These are phyloP conservation scores for Mycteria americana DNA, from an alignment of 2,797 vertebrate genomes.

Conservation along the genomic window DNA sequence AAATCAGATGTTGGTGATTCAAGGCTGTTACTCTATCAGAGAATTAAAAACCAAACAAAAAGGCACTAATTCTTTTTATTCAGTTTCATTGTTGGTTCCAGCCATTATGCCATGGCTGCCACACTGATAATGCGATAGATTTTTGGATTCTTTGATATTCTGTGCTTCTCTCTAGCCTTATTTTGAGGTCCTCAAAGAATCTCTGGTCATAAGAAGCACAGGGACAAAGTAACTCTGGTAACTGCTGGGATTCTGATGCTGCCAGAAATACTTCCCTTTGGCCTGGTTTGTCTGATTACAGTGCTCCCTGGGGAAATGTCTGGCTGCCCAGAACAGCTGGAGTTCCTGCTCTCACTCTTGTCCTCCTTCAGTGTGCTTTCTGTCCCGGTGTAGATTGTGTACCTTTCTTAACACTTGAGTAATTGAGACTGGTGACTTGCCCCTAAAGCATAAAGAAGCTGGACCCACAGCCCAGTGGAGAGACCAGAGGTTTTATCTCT, in stretches of 20 bases:
- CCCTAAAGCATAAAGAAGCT: neutral
- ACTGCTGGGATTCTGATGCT: neutral
- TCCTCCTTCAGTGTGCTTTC: neutral
- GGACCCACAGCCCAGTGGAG: neutral
- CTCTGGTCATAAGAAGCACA: neutral
- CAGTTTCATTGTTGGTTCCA: neutral
- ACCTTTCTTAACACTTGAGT: neutral
- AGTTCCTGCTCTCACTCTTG: neutral
- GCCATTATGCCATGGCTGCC: neutral
- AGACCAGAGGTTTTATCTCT: neutral
- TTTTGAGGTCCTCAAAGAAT: neutral
- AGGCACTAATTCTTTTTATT: neutral
- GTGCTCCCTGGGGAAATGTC: neutral
- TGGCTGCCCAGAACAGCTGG: neutral
- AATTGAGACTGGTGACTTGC: neutral
- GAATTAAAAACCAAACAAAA: neutral
- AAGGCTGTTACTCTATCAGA: constrained; percentile 14
- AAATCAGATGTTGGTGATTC: neutral
- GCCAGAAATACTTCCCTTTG: neutral
- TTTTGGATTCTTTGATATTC: neutral
- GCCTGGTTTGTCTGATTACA: neutral
- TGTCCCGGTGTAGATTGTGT: neutral
- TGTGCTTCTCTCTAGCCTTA: neutral
- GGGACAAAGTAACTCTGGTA: neutral
- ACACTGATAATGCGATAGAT: neutral